Evolutionary conservation across 2,888 invertebrate species (phyloP), one percentile per base, ranked within the genome.

Genomic region (Galeruca laticollis): DNA sequence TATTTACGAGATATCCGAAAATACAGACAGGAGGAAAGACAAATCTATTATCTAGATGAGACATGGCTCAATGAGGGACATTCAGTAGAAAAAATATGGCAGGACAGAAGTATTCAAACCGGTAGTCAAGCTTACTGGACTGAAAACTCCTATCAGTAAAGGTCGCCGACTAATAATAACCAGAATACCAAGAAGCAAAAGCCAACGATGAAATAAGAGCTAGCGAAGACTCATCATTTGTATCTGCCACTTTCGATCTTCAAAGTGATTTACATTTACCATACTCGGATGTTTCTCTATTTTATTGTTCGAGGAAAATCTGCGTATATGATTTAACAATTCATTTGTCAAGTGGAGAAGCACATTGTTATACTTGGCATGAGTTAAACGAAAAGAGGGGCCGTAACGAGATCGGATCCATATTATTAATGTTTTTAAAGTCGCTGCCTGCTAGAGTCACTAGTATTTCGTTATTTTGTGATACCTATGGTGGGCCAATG

Each of bases 261-360:
- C 80, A 81, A 70, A 73, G 74, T 54, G 79, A 81, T 10, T 72
- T 81, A 52, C 79, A 81, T 63, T 79, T 81, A 49, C 80, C 81
- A 21, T 75, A 68, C 63, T 76, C 76, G 31, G 80, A 79, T 60
- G 80, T 80, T 51, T 68, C 71, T 59, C 73, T 71, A 64, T 73
- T 81, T 73, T 82, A 80, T 73, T 72, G 68, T 40, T 31, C 40
- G 8, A 33, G 60, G 21, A 69, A 63, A 59, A 20, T 63, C 6
- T 63, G 63, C 11, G 56, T 20, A 33, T 64, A 54, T 15, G 54
- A 64, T 37, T 13, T 64, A 3, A 60, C 60, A 15, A 60, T 81
- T 68, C 80, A 81, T 69, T 78, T 80, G 72, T 74, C 73, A 18
- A 73, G 74, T 21, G 20, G 54, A 40, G 70, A 77, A 52, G 77